A percentile compares a stretch with the other conserved stretches of the same genome.
Conservation (phyloP, 2,888 invertebrate species). For the Eristalis pertinax region DNA sequence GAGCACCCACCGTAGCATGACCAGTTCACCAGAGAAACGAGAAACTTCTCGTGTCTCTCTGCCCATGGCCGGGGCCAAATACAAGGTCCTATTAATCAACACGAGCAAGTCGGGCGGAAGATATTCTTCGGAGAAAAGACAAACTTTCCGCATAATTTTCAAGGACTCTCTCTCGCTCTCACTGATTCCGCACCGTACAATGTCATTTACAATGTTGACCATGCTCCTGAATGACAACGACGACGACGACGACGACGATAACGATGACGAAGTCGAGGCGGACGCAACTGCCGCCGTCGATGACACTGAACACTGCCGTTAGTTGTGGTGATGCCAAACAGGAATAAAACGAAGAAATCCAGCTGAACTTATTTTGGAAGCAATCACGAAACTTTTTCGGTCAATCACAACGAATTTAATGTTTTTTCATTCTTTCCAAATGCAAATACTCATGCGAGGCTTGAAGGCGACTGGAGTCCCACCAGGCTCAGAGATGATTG, state of each 20-base stretch:
- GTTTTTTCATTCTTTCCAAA: slow-evolving; percentile 38
- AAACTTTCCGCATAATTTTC: slow-evolving; percentile 64
- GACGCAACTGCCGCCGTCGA: background rate
- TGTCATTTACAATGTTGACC: slow-evolving; percentile 60
- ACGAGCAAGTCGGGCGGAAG: slow-evolving; percentile 13
- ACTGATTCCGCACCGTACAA: slow-evolving; percentile 5
- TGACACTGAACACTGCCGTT: slow-evolving; percentile 31
- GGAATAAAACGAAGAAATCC: slow-evolving; percentile 13
- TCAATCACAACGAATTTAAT: slow-evolving; percentile 63
- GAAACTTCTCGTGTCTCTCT: slow-evolving; percentile 6
- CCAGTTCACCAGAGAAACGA: slow-evolving; percentile 22
- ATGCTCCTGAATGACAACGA: slow-evolving; percentile 32
- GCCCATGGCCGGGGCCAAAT: slow-evolving; percentile 10
- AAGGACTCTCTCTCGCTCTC: slow-evolving; percentile 35
- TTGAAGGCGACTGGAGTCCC: background rate
- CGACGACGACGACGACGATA: background rate
- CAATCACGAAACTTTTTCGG: slow-evolving; percentile 70
- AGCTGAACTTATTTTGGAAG: slow-evolving; percentile 59
- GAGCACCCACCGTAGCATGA: slow-evolving; percentile 8
- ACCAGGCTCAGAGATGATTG: slow-evolving; percentile 22
- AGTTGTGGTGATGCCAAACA: slow-evolving; percentile 29
- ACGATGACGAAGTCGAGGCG: background rate
- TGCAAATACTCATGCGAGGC: slow-evolving; percentile 56
- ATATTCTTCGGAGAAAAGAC: background rate
- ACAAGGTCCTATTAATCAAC: slow-evolving; percentile 62